These are phyloP conservation scores for Pelecanus crispus DNA, from an alignment of 2,113 vertebrate species.

Conservation along the genomic window DNA sequence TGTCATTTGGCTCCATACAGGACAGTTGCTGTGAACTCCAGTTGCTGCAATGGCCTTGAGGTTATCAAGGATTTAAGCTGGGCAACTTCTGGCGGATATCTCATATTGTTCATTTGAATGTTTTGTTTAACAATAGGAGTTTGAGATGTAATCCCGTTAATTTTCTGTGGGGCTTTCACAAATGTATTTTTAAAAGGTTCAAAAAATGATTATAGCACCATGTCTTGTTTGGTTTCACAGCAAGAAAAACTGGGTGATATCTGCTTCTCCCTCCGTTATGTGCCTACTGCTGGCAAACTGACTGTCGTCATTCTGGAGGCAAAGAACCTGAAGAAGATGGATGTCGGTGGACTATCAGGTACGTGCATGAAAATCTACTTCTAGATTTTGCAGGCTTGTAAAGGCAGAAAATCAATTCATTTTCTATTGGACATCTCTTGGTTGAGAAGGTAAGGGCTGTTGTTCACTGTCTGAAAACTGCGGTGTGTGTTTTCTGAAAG, in stretches of 20 bases:
- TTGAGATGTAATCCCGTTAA: background rate
- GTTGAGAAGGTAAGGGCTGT: background rate
- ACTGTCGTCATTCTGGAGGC: slow-evolving; percentile 97
- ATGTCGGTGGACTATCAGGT: slow-evolving; percentile 97
- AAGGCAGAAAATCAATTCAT: background rate
- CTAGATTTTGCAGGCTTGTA: background rate
- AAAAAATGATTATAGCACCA: background rate
- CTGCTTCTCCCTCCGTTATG: slow-evolving; percentile 97
- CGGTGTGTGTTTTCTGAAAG: background rate
- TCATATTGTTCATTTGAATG: background rate
- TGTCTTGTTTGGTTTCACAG: slow-evolving; percentile 72
- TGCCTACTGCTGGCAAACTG: slow-evolving; percentile 96
- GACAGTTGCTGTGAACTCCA: background rate
- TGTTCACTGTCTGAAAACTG: background rate
- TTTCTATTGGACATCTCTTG: background rate
- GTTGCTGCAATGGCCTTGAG: background rate
- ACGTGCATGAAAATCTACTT: slow-evolving; percentile 34
- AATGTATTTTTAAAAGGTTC: background rate
- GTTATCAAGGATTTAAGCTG: background rate
- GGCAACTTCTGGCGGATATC: background rate
- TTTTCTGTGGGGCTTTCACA: background rate
- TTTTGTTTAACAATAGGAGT: background rate
- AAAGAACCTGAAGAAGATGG: slow-evolving; percentile 99
- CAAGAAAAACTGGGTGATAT: slow-evolving; percentile 99
- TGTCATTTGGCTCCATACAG: background rate